Conservation (phyloP, 2,888 invertebrate species). For the Agriopis marginaria region DNA sequence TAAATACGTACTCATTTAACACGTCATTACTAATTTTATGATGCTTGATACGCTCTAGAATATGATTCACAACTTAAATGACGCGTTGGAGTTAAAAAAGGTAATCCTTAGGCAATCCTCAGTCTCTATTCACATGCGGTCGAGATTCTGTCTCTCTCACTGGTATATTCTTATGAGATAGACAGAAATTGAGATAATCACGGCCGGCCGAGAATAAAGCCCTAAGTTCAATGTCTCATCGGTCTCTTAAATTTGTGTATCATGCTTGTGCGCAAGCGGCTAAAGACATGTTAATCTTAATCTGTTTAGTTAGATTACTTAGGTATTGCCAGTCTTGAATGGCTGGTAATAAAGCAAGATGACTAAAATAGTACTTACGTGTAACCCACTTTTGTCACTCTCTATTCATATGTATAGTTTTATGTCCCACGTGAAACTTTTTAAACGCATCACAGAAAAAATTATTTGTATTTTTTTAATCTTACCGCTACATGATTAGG, state of each 20-base stretch:
- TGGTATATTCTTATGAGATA: neutral
- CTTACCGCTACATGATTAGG: too few species aligned
- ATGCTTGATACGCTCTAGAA: constrained; percentile 14
- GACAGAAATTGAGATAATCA: neutral
- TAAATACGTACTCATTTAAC: constrained; percentile 18
- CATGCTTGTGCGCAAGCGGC: constrained; percentile 9
- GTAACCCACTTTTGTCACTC: neutral
- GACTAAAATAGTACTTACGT: constrained; percentile 2
- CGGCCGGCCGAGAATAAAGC: neutral
- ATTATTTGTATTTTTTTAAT: neutral
- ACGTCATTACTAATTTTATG: constrained; percentile 13
- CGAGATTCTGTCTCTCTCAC: neutral
- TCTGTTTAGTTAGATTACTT: constrained; percentile 12
- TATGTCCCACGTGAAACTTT: neutral
- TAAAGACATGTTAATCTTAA: constrained; percentile 1
- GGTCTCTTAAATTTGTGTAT: constrained; percentile 7
- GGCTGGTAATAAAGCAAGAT: constrained; percentile 9
- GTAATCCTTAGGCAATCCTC: constrained; percentile 13
- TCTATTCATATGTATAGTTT: neutral
- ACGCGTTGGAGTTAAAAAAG: constrained; percentile 23
- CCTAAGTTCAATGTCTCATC: constrained; percentile 17
- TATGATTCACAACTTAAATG: constrained; percentile 22
- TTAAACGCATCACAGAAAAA: neutral
- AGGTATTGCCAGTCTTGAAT: constrained; percentile 5
- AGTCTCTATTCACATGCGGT: neutral